Percentiles rank a stretch among this genome's conserved stretches.
These are phyloP conservation scores for Tapera naevia DNA, from an alignment of 2,797 vertebrate genomes.

Conservation along the genomic window DNA sequence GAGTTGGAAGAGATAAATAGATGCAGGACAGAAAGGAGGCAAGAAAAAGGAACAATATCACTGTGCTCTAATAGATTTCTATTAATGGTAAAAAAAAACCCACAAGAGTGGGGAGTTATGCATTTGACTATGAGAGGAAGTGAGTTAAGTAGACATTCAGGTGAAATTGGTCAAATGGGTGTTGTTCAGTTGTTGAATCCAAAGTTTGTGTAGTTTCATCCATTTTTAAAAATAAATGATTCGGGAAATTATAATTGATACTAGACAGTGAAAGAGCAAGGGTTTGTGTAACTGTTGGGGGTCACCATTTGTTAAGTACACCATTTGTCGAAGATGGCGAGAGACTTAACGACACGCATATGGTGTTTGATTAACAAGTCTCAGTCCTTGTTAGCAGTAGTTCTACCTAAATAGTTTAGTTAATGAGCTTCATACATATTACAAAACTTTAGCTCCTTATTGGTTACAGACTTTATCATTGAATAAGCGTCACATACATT, in stretches of 20 bases:
- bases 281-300: not conserved
- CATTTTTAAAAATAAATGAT: not conserved
- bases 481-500: too few relatives aligned
- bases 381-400: too few relatives aligned
- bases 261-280: not conserved
- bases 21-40: not conserved
- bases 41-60: not conserved
- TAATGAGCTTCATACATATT: too few relatives aligned
- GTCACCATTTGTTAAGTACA: too few relatives aligned
- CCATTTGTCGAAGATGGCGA: too few relatives aligned
- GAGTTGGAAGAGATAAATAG: not conserved
- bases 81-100: not conserved
- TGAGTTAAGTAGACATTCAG: not conserved
- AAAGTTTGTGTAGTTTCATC: not conserved
- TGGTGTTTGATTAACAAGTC: too few relatives aligned
- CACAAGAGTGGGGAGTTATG: accelerated
- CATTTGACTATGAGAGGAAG: not conserved
- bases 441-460: too few relatives aligned
- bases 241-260: not conserved
- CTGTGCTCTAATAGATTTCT: not conserved
- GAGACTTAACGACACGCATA: too few relatives aligned
- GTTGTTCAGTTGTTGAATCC: not conserved
- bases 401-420: too few relatives aligned
- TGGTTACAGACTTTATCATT: too few relatives aligned
- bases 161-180: not conserved